Base-by-base conservation (phyloP, 2,888 invertebrate genomes). In the Leptarthrus brevirostris region DNA sequence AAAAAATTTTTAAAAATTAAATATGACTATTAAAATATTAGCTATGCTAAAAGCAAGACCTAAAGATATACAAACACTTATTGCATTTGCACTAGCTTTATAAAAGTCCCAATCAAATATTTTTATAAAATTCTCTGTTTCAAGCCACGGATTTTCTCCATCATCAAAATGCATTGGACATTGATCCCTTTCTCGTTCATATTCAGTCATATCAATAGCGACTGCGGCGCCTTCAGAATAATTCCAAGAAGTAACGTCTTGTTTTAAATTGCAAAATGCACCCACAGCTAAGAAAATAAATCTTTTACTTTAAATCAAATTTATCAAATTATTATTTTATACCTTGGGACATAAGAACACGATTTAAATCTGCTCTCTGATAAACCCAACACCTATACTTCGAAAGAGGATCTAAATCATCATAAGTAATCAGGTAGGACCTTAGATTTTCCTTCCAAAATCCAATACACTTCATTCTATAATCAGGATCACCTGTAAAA, bases 161-260 rank as follows among this genome's bases (percentile, higher is more conserved):
- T 97, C 97, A 81, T 98, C 97, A 82, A 97, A 98, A 83, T 94
- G 91, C 95, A 98, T 97, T 0, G 98, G 98, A 83, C 98, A 98
- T 81, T 95, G 94, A 86, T 98, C 98, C 0, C 96, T 90, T 86
- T 96, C 94, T 86, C 96, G 87, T 85, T 97, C 96, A 80, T 94
- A 95, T 85, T 96, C 98, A 78, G 92, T 90, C 90, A 98, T 93
- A 81, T 94, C 93, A 16, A 98, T 86, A 49, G 95, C 91, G 76
- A 97, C 97, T 56, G 95, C 94, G 16, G 98, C 97, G 69, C 98
- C 98, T 82, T 97, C 94, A 0, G 93, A 92, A 80, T 93, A 92
- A 83, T 94, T 93, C 88, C 90, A 93, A 54, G 96, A 96, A 1
- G 91, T 90, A 0, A 98, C 96, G 79, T 94, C 94, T 86, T 98